These are phyloP conservation scores for Lophura nycthemera DNA, from an alignment of 2,113 vertebrate genomes.

Conservation along the genomic window DNA sequence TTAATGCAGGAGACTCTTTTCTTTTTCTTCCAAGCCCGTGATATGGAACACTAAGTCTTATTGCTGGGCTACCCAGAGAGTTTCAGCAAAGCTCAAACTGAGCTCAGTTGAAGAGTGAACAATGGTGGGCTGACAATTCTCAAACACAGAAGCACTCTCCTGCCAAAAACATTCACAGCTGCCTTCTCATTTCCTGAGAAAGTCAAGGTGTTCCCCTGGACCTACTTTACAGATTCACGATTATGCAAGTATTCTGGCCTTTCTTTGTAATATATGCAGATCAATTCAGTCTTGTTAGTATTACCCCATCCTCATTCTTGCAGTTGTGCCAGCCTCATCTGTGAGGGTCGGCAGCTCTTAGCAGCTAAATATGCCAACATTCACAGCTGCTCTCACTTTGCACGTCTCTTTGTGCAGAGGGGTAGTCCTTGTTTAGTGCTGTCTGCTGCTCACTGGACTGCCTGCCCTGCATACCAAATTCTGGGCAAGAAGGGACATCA, in stretches of 20 bases:
- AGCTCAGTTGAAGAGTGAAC: neutral
- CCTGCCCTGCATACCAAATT: neutral
- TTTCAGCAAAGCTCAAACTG: neutral
- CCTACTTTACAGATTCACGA: neutral
- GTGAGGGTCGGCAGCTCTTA: conserved; percentile 25
- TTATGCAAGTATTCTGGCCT: neutral
- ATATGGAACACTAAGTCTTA: neutral
- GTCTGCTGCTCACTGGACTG: neutral
- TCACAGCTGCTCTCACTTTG: conserved; percentile 41
- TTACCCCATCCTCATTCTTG: neutral
- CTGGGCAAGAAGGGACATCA: neutral
- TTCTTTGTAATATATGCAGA: conserved; percentile 30
- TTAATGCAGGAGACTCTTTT: neutral
- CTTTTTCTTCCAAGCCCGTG: neutral
- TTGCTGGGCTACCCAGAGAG: neutral
- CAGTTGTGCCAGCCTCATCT: conserved; percentile 54
- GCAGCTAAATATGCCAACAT: conserved; percentile 8
- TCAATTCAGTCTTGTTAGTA: conserved; percentile 32
- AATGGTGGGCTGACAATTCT: neutral
- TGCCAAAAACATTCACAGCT: conserved; percentile 46
- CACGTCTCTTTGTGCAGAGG: neutral
- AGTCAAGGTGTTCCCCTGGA: conserved; percentile 64
- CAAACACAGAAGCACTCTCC: neutral
- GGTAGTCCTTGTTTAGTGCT: neutral
- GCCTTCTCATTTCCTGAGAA: conserved; percentile 44